Evolutionary conservation across 2,797 vertebrate genomes (phyloP).

Genomic region (Microchirus variegatus): DNA sequence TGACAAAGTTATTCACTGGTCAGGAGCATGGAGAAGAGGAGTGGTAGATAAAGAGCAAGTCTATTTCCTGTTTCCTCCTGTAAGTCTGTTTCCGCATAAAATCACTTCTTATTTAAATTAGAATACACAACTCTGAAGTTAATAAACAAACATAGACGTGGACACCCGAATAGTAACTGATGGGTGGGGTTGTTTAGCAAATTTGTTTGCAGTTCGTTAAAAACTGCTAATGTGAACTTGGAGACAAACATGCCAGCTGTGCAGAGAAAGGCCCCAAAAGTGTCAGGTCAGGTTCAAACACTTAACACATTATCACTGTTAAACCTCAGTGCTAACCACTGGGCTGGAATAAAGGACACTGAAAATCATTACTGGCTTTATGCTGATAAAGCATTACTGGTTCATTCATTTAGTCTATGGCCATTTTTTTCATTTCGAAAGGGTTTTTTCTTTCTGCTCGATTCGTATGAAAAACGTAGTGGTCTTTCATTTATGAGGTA

Average conservation of each 20-base stretch:
- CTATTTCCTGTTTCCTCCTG: too few species aligned
- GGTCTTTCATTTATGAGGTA: slow-evolving; percentile 27
- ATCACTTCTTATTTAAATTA: too few species aligned
- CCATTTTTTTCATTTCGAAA: not conserved
- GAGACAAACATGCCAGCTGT: not conserved
- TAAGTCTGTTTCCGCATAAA: too few species aligned
- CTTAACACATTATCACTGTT: not conserved
- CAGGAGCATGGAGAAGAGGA: too few species aligned
- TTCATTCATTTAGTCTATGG: slow-evolving; percentile 20
- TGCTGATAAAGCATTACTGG: slow-evolving; percentile 25
- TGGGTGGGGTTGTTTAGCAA: too few species aligned
- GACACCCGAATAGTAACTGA: too few species aligned
- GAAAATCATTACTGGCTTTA: slow-evolving; percentile 35
- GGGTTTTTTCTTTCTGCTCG: slow-evolving; percentile 8
- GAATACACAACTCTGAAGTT: too few species aligned
- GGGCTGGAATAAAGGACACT: slow-evolving; percentile 12
- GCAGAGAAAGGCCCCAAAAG: not conserved
- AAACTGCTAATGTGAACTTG: not conserved
- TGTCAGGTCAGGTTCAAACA: slow-evolving; percentile 3
- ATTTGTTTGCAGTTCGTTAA: not conserved
- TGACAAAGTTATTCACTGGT: too few species aligned
- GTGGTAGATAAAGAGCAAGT: too few species aligned
- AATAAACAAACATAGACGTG: too few species aligned
- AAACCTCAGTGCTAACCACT: slow-evolving; percentile 21
- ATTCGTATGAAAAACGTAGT: slow-evolving; percentile 22